phyloP scores from a whole-genome alignment of 2,113 vertebrate species.

The Gila orcuttii region DNA sequence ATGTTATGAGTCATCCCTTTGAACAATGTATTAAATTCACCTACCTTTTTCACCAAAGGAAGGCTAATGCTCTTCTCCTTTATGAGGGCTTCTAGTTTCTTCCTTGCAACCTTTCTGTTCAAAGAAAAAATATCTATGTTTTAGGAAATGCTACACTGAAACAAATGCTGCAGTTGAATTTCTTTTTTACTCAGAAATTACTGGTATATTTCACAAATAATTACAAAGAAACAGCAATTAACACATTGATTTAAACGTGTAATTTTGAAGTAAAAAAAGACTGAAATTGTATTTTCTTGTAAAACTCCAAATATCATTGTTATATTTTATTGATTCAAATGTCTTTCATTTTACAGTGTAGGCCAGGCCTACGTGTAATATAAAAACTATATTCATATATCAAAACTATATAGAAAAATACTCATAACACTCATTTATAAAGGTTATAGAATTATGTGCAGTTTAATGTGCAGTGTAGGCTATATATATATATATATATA shows the following conservation, averaged over 20 bases:
- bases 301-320: too few species aligned
- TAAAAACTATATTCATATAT: too few species aligned
- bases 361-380: too few species aligned
- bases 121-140: neutral
- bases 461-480: too few species aligned
- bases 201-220: neutral
- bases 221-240: neutral
- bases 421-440: too few species aligned
- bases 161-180: neutral
- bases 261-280: neutral
- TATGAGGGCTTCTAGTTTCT: constrained; percentile 20
- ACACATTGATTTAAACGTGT: neutral
- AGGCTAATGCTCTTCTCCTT: neutral
- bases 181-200: neutral
- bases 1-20: neutral
- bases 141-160: neutral
- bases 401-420: too few species aligned
- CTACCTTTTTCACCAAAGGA: constrained; percentile 25
- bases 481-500: too few species aligned
- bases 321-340: too few species aligned
- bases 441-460: too few species aligned
- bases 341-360: too few species aligned
- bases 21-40: constrained; percentile 1
- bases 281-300: too few species aligned
- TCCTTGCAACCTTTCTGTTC: constrained; percentile 6